These are phyloP conservation scores for Scaptomyza montana DNA, from an alignment of 1,140 invertebrate species.

Conservation along the genomic window DNA sequence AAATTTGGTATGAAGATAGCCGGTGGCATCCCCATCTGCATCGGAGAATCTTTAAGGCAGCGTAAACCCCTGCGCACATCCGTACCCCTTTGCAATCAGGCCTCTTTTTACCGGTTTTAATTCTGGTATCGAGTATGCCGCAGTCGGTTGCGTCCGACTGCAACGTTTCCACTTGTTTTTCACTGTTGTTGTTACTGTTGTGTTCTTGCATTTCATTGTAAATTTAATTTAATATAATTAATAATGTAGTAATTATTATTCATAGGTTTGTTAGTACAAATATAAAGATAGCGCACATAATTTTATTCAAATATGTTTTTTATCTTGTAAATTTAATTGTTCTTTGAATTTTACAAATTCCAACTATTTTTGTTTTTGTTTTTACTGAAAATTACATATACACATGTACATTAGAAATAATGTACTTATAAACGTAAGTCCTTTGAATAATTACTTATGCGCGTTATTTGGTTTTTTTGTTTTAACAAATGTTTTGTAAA, in stretches of 20 bases:
- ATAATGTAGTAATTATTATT: slow-evolving; percentile 75
- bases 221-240: slow-evolving; percentile 82
- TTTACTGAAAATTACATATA: slow-evolving; percentile 61
- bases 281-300: slow-evolving; percentile 67
- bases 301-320: slow-evolving; percentile 43
- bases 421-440: slow-evolving; percentile 48
- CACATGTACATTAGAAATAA: slow-evolving; percentile 54
- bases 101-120: too few species aligned
- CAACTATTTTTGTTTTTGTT: slow-evolving; percentile 5
- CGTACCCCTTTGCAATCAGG: too few species aligned
- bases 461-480: slow-evolving; percentile 13
- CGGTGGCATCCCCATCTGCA: too few species aligned
- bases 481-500: slow-evolving; percentile 27
- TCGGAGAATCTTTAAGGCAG: too few species aligned
- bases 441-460: slow-evolving; percentile 27
- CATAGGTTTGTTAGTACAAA: slow-evolving; percentile 69
- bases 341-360: slow-evolving; percentile 44
- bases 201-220: slow-evolving; percentile 64
- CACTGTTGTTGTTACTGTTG: slow-evolving; percentile 39
- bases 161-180: too few species aligned
- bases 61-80: too few species aligned
- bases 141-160: too few species aligned
- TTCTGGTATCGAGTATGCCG: too few species aligned
- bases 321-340: slow-evolving; percentile 57
- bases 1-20: too few species aligned